Base-by-base conservation (phyloP, 2,113 vertebrate species). In the Heliornis fulica region DNA sequence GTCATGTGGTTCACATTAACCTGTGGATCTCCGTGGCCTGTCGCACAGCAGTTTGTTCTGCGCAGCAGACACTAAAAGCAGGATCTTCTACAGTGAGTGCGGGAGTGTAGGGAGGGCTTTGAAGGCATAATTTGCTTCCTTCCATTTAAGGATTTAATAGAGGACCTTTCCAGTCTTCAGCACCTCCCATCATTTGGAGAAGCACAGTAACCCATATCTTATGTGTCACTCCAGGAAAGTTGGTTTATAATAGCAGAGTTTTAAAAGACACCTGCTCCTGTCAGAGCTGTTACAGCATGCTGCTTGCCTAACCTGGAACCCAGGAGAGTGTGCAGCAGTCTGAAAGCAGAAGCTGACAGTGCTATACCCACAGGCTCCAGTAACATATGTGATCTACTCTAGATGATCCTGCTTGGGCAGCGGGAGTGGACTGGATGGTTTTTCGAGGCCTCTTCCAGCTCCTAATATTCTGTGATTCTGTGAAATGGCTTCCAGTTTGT, bases 81-180 rank as follows among this genome's bases (percentile, higher is more conserved):
- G 53, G 32, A 40, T 90, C 45, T 54, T 61, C 25, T 74, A 57
- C 38, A 93, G 66, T 8, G 50, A 94, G 41, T 36, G 53, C 54
- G 46, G 60, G 70, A 85, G 38, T 54, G 45, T 76, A 87, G 74
- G 76, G 48, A 75, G 71, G 53, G 61, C 76, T 84, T 86, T 92
- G 87, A 87, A 89, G 76, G 60, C 64, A 75, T 92, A 96, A 90
- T 93, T 92, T 79, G 76, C 88, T 90, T 95, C 69, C 48, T 92
- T 83, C 90, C 88, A 68, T 81, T 64, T 89, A 83, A 88, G 76
- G 64, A 83, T 89, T 94, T 90, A 83, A 74, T 23, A 60, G 80
- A 92, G 83, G 79, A 89, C 85, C 83, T 78, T 81, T 54, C 60
- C 57, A 66, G 86, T 68, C 45, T 50, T 43, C 81, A 79, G 68